Evolutionary conservation across 2,113 vertebrate genomes (phyloP).

Genomic region (Ardeotis arabs): DNA sequence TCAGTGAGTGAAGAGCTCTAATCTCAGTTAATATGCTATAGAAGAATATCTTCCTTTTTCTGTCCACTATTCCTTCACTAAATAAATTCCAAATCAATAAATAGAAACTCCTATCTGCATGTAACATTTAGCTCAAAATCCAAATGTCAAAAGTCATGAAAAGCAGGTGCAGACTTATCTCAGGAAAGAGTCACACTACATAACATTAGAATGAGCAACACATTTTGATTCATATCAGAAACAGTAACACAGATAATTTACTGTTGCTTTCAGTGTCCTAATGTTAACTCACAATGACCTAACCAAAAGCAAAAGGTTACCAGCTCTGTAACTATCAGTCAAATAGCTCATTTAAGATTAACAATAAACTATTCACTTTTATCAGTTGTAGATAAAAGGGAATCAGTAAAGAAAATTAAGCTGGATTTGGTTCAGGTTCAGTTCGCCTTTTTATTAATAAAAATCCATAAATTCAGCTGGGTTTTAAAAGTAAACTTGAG

Average conservation of each 20-base stretch:
- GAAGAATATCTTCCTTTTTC: background rate
- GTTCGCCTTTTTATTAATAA: background rate
- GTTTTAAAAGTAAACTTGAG: background rate
- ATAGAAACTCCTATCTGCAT: background rate
- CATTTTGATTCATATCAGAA: background rate
- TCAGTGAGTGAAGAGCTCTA: background rate
- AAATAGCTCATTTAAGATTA: conserved; percentile 29
- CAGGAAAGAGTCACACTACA: background rate
- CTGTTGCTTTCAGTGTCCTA: background rate
- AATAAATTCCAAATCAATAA: conserved; percentile 14
- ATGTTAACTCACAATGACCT: background rate
- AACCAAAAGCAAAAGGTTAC: background rate
- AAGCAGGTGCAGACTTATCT: background rate
- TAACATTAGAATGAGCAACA: background rate
- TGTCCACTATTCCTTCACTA: background rate
- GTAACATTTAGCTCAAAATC: conserved; percentile 4
- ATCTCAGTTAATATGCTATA: background rate
- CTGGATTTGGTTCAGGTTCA: background rate
- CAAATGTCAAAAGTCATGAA: background rate
- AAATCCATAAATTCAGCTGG: background rate
- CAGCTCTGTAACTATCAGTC: background rate
- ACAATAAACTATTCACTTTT: background rate
- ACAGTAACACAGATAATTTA: background rate
- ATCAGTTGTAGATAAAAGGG: background rate
- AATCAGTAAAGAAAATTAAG: conserved; percentile 2